Evolutionary conservation across 1,140 invertebrate genomes (phyloP).

Genomic region (Goniozus legneri): DNA sequence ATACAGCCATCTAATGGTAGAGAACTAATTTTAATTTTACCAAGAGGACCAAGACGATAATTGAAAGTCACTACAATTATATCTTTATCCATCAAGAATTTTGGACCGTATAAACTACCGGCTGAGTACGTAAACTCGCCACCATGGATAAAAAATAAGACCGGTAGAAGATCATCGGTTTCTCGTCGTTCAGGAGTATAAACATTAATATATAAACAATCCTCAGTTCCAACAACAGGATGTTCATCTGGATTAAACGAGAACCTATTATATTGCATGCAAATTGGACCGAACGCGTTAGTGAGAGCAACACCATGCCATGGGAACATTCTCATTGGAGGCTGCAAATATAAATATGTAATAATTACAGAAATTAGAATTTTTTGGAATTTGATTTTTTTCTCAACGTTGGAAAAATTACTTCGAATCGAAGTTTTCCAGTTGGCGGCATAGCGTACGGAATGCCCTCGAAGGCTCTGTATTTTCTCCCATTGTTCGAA

Average conservation of each 20-base stretch:
- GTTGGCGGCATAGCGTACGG: constrained; percentile 59
- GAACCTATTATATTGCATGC: constrained; percentile 28
- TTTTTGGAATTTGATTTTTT: constrained; percentile 21
- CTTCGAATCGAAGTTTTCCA: constrained; percentile 52
- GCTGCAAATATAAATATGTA: constrained; percentile 8
- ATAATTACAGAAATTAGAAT: constrained; percentile 28
- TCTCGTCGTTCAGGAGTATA: constrained; percentile 40
- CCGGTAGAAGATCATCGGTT: constrained; percentile 14
- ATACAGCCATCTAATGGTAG: not conserved
- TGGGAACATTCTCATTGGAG: constrained; percentile 23
- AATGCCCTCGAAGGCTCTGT: constrained; percentile 57
- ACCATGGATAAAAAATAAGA: constrained; percentile 26
- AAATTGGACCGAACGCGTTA: constrained; percentile 20
- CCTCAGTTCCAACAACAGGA: constrained; percentile 43
- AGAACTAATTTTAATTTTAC: constrained; percentile 21
- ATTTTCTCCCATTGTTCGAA: constrained; percentile 25
- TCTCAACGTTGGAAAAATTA: no score
- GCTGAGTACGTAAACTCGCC: constrained; percentile 37
- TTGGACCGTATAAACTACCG: constrained; percentile 39
- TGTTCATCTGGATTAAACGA: constrained; percentile 6
- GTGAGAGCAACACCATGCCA: constrained; percentile 37
- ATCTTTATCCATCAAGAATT: constrained; percentile 58
- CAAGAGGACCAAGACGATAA: constrained; percentile 58
- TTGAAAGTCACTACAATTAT: constrained; percentile 60
- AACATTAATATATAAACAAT: constrained; percentile 58